phyloP scores from a whole-genome alignment of 2,113 vertebrate species.

The Muntiacus muntjak region DNA sequence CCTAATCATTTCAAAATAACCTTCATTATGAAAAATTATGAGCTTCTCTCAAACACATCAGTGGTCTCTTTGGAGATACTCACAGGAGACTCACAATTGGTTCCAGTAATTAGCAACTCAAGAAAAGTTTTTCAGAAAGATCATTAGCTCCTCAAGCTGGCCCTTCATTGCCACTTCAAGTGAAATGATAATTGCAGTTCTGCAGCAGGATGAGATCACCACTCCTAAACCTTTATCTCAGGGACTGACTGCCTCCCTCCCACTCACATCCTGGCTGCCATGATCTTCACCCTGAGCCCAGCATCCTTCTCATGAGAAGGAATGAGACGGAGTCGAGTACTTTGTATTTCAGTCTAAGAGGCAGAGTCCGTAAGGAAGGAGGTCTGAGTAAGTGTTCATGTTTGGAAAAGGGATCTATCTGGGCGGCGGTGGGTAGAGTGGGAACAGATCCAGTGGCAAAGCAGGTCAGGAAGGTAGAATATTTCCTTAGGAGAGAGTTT shows the following conservation, averaged over 20 bases:
- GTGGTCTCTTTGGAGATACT: neutral
- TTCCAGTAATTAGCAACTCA: neutral
- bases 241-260: neutral
- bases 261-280: neutral
- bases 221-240: neutral
- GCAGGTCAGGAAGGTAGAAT: neutral
- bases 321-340: neutral
- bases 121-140: neutral
- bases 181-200: neutral
- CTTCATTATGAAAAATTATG: neutral
- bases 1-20: neutral
- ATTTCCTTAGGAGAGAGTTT: neutral
- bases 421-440: accelerated
- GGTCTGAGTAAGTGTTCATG: neutral
- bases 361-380: neutral
- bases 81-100: neutral
- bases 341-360: neutral
- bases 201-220: neutral
- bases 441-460: neutral
- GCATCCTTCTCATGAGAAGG: neutral
- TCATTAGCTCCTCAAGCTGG: neutral
- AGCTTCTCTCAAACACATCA: neutral
- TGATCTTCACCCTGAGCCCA: neutral
- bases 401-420: neutral
- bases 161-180: neutral